Evolutionary conservation across 2,888 invertebrate species (phyloP), one percentile per base, ranked within the genome.

Genomic region (Ophraella communa): DNA sequence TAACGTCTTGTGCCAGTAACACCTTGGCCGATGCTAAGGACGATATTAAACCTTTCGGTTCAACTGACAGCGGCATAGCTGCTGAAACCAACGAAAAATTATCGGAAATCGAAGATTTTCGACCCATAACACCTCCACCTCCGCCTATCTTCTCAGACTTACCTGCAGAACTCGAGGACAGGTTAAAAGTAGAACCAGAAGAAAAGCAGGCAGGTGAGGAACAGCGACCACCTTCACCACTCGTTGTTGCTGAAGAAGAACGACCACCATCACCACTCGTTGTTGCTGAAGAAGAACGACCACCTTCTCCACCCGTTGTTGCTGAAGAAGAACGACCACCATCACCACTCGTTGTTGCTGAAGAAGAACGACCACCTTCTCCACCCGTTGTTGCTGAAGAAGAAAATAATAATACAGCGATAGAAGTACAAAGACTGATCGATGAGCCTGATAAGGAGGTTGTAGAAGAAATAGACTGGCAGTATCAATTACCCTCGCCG

Each of bases 401-500:
- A 45, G 20, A 11, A 20, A 18, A 20, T 20, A 45, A 8, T 8
- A 24, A 57, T 52, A 14, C 45, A 10, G 17, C 45, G 5, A 27
- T n/a, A 17, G 23, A 42, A 56, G 61, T 18, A 56, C 42, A 59
- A 61, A 56, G 55, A 57, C 62, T 63, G 57, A 60, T 30, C 30
- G 45, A 55, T 17, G 51, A 11, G 53, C 49, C 14, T 33, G 27
- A 54, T 44, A 39, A 63, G 14, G 30, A 23, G 18, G 67, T 62
- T 57, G 53, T 67, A 65, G 55, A 55, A 54, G 79, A 81, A 52
- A 65, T 77, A 18, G 81, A 82, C 42, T 88, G 87, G 87, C 80
- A 87, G 74, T 84, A 87, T 80, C 82, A 84, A 67, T 79, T 88
- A 44, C 88, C 88, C 0, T 87, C 87, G 0, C 88, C 88, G 1